Conservation (phyloP, 2,888 invertebrate species). For the Azorinus chamasolen region DNA sequence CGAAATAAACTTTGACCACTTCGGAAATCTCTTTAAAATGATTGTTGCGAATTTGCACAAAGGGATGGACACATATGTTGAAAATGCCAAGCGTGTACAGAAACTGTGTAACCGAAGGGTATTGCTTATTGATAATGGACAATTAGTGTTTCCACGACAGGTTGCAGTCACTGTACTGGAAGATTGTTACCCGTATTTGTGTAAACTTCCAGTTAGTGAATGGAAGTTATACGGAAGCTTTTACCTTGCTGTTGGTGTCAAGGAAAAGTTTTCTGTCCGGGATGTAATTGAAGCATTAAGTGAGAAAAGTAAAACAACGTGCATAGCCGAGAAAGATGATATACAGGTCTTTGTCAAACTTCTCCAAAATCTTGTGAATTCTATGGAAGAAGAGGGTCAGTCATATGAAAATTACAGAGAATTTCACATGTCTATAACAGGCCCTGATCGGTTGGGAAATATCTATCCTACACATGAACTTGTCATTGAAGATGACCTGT, state of each 20-base stretch:
- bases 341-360: conserved; percentile 23
- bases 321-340: conserved; percentile 6
- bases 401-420: conserved; percentile 20
- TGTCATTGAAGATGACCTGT: conserved; percentile 73
- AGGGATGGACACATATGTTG: background rate
- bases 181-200: conserved; percentile 22
- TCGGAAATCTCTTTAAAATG: too few relatives aligned
- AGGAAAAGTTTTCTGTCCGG: background rate
- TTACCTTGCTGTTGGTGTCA: conserved; percentile 25
- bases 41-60: background rate
- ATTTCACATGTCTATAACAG: conserved; percentile 33
- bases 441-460: conserved; percentile 71
- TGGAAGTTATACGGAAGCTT: background rate
- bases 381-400: background rate
- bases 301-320: conserved; percentile 1
- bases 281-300: conserved; percentile 16
- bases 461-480: conserved; percentile 66
- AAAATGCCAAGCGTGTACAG: background rate
- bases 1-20: background rate
- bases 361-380: conserved; percentile 23
- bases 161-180: conserved; percentile 19
- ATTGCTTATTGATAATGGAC: conserved; percentile 8
- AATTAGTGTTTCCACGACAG: background rate
- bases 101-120: background rate
- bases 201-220: conserved; percentile 2